Evolutionary conservation across 2,888 invertebrate species (phyloP).

Genomic region (Drosophila nr. perissopoda): DNA sequence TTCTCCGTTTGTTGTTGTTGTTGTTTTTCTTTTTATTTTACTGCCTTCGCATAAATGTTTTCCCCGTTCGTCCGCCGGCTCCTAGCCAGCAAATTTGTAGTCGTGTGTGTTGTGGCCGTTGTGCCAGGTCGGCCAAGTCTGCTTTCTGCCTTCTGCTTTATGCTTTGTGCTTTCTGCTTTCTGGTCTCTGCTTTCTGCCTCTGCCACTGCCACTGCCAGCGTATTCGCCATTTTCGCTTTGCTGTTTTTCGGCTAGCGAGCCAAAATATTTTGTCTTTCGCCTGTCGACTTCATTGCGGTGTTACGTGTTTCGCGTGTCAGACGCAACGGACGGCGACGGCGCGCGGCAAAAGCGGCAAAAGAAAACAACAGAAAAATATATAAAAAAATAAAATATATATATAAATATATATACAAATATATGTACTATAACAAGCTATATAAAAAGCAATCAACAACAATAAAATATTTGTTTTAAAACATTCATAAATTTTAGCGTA

Average conservation of each 20-base stretch:
- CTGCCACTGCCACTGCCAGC: constrained; percentile 39
- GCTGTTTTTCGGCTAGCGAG: constrained; percentile 75
- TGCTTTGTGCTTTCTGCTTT: constrained; percentile 15
- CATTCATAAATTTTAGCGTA: constrained; percentile 44
- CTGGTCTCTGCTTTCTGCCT: constrained; percentile 29
- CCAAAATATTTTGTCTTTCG: constrained; percentile 74
- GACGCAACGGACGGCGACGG: constrained; percentile 73
- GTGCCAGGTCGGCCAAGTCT: constrained; percentile 49
- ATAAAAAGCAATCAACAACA: constrained; percentile 32
- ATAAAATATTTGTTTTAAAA: constrained; percentile 42
- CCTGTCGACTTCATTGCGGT: constrained; percentile 84
- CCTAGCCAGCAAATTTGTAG: neutral
- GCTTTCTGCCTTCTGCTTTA: constrained; percentile 36
- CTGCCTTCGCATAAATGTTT: constrained; percentile 36
- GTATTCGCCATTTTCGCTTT: constrained; percentile 69
- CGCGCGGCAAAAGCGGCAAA: constrained; percentile 64
- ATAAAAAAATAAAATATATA: constrained; percentile 6
- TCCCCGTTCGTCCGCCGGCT: constrained; percentile 10
- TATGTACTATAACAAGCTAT: constrained; percentile 4
- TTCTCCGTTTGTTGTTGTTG: constrained; percentile 3
- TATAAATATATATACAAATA: constrained; percentile 7
- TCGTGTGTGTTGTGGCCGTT: constrained; percentile 38
- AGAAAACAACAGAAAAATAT: constrained; percentile 13
- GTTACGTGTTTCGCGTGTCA: constrained; percentile 85
- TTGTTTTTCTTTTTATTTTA: constrained; percentile 7